phyloP scores from a whole-genome alignment of 2,113 vertebrate species.

The Butastur rufipennis region DNA sequence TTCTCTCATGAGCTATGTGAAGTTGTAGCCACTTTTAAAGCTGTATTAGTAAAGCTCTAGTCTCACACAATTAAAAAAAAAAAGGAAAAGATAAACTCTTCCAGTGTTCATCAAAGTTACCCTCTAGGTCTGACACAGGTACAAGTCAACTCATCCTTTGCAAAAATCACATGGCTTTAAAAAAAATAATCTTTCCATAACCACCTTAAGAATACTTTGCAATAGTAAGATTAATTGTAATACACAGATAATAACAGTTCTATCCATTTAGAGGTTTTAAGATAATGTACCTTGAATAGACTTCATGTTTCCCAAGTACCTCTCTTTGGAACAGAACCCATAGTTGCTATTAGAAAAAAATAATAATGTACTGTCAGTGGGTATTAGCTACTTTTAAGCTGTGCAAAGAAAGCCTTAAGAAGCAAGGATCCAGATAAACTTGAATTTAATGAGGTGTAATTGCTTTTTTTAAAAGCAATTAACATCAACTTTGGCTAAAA shows the following conservation, averaged over 20 bases:
- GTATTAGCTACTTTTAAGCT: not conserved
- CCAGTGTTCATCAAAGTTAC: not conserved
- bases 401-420: not conserved
- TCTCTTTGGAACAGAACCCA: not conserved
- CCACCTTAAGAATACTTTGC: not conserved
- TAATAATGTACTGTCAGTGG: not conserved
- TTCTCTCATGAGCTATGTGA: slow-evolving; percentile 53
- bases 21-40: slow-evolving; percentile 53
- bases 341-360: not conserved
- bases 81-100: not conserved
- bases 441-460: not conserved
- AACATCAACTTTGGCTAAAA: not conserved
- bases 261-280: not conserved
- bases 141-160: not conserved
- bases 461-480: not conserved
- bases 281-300: not conserved
- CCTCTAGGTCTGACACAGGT: not conserved
- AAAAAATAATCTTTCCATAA: not conserved
- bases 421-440: not conserved
- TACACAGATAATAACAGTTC: not conserved
- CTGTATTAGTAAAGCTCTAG: slow-evolving; percentile 35
- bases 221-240: not conserved
- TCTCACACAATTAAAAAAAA: not conserved
- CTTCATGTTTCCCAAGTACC: not conserved
- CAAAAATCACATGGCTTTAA: not conserved